These are phyloP conservation scores for Heliconius erato DNA, from an alignment of 2,888 invertebrate genomes.

Conservation along the genomic window DNA sequence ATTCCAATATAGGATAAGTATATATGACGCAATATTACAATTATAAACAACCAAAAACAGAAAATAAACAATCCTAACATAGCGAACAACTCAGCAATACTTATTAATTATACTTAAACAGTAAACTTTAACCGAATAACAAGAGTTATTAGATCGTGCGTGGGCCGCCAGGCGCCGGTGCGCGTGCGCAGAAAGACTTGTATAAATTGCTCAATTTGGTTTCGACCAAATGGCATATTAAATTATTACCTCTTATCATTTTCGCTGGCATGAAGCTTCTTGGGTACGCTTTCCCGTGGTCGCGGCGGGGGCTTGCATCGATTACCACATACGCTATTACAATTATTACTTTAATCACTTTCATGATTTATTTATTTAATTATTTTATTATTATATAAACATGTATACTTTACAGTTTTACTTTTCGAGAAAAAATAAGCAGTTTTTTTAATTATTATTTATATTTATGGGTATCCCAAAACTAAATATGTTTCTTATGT, in stretches of 20 bases:
- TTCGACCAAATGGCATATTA: conserved; percentile 75
- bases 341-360: conserved; percentile 50
- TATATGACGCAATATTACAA: not conserved
- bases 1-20: not conserved
- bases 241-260: conserved; percentile 74
- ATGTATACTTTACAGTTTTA: not conserved
- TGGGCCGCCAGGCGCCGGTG: conserved; percentile 55
- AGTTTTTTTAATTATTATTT: not conserved
- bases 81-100: not conserved
- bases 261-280: conserved; percentile 67
- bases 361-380: conserved; percentile 26
- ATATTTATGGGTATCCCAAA: too few relatives aligned
- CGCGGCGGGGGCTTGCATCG: conserved; percentile 62
- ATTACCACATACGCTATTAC: conserved; percentile 50
- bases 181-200: conserved; percentile 61
- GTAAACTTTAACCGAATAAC: conserved; percentile 58
- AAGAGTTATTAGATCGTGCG: conserved; percentile 60
- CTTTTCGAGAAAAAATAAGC: not conserved
- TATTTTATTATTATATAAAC: too few relatives aligned
- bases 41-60: not conserved
- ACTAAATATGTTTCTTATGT: too few relatives aligned
- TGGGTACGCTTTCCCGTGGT: conserved; percentile 67
- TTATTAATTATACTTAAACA: conserved; percentile 6
- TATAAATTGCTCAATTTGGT: conserved; percentile 83
- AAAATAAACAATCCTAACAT: not conserved